Conservation (phyloP, 2,797 vertebrate species). For the Amblyopsis hoosieri region DNA sequence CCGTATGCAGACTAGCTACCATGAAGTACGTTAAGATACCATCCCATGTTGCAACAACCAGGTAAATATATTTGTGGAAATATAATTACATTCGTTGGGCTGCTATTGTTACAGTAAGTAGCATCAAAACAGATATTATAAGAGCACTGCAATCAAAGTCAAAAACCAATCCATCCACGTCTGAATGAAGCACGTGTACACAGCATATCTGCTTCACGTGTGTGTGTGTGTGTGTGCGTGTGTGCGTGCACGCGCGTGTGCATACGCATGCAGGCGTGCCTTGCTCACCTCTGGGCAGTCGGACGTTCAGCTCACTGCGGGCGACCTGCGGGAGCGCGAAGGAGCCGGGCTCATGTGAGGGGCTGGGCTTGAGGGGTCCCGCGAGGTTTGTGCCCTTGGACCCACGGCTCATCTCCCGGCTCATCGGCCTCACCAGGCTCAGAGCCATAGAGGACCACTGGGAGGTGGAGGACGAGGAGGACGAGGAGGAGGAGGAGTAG, state of each 20-base stretch:
- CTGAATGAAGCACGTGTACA: neutral
- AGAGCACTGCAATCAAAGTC: too few relatives aligned
- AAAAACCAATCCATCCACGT: too few relatives aligned
- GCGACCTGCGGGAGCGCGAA: slow-evolving; percentile 85
- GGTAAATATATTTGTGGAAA: too few relatives aligned
- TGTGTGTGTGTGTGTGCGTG: neutral
- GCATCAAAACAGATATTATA: too few relatives aligned
- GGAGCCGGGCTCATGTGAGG: slow-evolving; percentile 64
- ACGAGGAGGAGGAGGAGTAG: slow-evolving; percentile 55
- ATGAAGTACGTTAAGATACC: too few relatives aligned
- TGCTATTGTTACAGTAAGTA: too few relatives aligned
- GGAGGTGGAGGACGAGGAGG: slow-evolving; percentile 66
- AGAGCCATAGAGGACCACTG: slow-evolving; percentile 76
- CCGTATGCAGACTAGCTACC: too few relatives aligned
- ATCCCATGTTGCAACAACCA: too few relatives aligned
- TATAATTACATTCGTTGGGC: too few relatives aligned
- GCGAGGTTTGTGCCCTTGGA: slow-evolving; percentile 55
- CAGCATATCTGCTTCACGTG: neutral
- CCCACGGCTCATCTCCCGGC: slow-evolving; percentile 64
- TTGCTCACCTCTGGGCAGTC: slow-evolving; percentile 77
- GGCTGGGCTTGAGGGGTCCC: slow-evolving; percentile 61
- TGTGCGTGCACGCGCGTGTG: slow-evolving; percentile 4
- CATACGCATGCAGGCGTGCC: neutral
- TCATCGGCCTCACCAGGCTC: slow-evolving; percentile 65
- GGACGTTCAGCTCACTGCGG: slow-evolving; percentile 78